Percentiles rank a stretch among this genome's conserved stretches.
phyloP scores from a whole-genome alignment of 2,113 vertebrate species.

The Gallinago media region DNA sequence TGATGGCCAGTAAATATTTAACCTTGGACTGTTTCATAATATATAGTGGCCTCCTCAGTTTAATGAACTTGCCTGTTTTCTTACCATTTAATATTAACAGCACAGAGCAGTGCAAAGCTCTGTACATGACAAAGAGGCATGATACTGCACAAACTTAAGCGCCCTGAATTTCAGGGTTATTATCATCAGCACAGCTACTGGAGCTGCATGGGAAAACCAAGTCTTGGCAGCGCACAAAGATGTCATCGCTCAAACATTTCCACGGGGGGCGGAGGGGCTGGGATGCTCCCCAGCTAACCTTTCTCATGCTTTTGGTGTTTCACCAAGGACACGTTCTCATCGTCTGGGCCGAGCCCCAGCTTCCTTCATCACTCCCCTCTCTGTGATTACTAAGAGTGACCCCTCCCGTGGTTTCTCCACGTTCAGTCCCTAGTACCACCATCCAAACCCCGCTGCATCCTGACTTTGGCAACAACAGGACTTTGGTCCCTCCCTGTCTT shows the following conservation, averaged over 20 bases:
- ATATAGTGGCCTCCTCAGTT: not conserved
- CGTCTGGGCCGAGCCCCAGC: not conserved
- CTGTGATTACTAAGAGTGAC: not conserved
- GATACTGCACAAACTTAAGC: not conserved
- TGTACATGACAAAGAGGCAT: not conserved
- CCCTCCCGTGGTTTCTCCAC: not conserved
- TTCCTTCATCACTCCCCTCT: rapidly evolving
- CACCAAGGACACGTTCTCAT: not conserved
- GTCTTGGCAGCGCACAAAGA: not conserved
- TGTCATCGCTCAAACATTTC: not conserved
- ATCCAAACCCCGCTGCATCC: not conserved
- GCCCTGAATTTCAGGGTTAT: not conserved
- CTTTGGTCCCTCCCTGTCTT: not conserved
- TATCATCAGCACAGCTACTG: not conserved
- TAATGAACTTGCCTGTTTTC: constrained; percentile 16
- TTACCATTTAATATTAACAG: constrained; percentile 49
- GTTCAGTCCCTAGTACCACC: not conserved
- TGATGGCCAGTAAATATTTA: constrained; percentile 44
- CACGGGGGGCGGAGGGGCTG: rapidly evolving
- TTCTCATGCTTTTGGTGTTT: not conserved
- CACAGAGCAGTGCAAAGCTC: not conserved
- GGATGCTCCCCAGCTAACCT: not conserved
- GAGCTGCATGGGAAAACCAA: constrained; percentile 5
- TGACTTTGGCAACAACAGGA: rapidly evolving
- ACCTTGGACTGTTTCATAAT: not conserved